phyloP scores from a whole-genome alignment of 2,888 invertebrate genomes.

The Cephus rjabovi region DNA sequence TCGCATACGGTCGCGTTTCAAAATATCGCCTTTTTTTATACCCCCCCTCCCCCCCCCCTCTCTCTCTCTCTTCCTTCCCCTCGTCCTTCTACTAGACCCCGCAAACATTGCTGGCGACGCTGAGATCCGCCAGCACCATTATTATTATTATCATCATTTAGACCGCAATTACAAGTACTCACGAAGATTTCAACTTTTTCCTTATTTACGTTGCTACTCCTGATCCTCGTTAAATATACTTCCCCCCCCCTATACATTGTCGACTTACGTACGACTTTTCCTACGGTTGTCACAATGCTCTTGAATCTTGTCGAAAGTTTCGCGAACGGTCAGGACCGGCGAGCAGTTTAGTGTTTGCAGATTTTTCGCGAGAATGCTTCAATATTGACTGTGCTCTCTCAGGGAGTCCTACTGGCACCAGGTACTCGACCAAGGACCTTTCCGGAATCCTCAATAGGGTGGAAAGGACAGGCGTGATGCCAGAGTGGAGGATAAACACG shows the following conservation, averaged over 20 bases:
- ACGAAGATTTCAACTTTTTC: neutral
- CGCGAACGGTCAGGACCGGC: neutral
- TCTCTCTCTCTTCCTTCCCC: neutral
- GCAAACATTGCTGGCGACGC: neutral
- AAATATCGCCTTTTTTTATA: conserved; percentile 18
- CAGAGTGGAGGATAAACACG: conserved; percentile 48
- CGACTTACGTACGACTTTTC: neutral
- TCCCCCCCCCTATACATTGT: neutral
- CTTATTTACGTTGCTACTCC: neutral
- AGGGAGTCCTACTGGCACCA: conserved; percentile 21
- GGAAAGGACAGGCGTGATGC: conserved; percentile 28
- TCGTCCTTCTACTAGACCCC: neutral
- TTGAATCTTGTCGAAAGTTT: neutral
- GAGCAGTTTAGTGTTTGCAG: conserved; percentile 6
- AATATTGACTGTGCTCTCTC: conserved; percentile 50
- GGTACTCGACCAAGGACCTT: neutral
- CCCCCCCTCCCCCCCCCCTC: no score
- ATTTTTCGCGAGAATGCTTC: conserved; percentile 44
- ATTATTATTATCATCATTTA: neutral
- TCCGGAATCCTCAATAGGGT: conserved; percentile 30
- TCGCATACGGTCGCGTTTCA: conserved; percentile 19
- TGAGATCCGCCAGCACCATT: neutral
- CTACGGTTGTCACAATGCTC: neutral
- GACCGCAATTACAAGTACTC: neutral
- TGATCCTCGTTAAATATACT: neutral